A percentile compares a stretch with the other conserved stretches of the same genome.
These are phyloP conservation scores for Nematostella vectensis DNA, from an alignment of 92 coral and sea anemone genomes.

Conservation along the genomic window DNA sequence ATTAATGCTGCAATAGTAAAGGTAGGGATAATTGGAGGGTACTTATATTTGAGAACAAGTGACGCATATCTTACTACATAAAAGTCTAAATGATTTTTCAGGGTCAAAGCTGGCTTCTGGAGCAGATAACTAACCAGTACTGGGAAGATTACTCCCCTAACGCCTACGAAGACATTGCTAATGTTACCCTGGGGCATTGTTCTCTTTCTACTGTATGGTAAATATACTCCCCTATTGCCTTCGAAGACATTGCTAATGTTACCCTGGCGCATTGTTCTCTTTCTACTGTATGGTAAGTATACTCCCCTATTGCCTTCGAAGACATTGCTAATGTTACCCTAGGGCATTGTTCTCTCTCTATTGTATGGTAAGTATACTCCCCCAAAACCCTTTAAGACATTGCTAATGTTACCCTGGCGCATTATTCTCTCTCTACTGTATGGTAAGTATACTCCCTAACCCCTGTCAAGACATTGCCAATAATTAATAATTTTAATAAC, in stretches of 20 bases:
- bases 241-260: neutral
- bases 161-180: neutral
- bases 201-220: slow-evolving; percentile 50
- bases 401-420: slow-evolving; percentile 12
- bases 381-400: neutral
- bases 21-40: too few species aligned
- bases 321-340: slow-evolving; percentile 1
- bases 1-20: too few species aligned
- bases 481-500: too few species aligned
- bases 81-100: neutral
- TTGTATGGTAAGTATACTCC: slow-evolving; percentile 32
- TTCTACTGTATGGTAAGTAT: slow-evolving; percentile 43
- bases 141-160: slow-evolving; percentile 38
- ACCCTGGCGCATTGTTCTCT: slow-evolving; percentile 43
- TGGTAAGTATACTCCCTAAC: slow-evolving; percentile 53
- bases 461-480: too few species aligned
- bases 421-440: slow-evolving; percentile 37
- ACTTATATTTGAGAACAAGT: too few species aligned
- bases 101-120: slow-evolving; percentile 46
- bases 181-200: slow-evolving; percentile 34
- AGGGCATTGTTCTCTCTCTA: slow-evolving; percentile 48
- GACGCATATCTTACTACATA: too few species aligned
- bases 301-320: slow-evolving; percentile 1
- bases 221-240: slow-evolving; percentile 4
- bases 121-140: slow-evolving; percentile 56